These are phyloP conservation scores for Pangasianodon gigas DNA, from an alignment of 2,113 vertebrate genomes.

Conservation along the genomic window DNA sequence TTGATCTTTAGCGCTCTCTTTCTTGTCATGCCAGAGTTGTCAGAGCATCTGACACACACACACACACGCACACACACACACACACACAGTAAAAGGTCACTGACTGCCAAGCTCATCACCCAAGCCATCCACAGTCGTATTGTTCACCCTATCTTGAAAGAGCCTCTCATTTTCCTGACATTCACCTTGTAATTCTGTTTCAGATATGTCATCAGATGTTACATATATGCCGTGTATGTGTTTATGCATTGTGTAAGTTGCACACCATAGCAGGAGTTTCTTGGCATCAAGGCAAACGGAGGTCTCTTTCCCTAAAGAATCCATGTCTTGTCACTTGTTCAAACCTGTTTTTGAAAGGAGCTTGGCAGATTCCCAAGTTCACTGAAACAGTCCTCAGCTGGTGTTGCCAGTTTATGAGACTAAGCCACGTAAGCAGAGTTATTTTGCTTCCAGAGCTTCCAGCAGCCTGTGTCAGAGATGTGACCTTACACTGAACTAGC, in stretches of 20 bases:
- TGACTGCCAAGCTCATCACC: constrained; percentile 48
- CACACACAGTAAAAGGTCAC: constrained; percentile 61
- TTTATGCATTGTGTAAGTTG: constrained; percentile 18
- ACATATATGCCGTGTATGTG: constrained; percentile 1
- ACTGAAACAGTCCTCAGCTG: constrained; percentile 60
- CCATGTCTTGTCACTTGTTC: constrained; percentile 67
- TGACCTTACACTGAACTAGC: constrained; percentile 68
- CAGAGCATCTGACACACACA: constrained; percentile 58
- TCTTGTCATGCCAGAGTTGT: constrained; percentile 63
- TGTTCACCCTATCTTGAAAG: constrained; percentile 55
- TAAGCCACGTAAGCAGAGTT: constrained; percentile 69
- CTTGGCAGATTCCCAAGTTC: constrained; percentile 55
- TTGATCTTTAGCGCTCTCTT: constrained; percentile 60
- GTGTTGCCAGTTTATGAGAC: constrained; percentile 70
- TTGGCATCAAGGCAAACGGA: constrained; percentile 54
- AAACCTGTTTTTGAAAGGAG: constrained; percentile 70
- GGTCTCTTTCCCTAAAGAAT: constrained; percentile 58
- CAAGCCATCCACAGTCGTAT: constrained; percentile 58
- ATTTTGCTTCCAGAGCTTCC: constrained; percentile 64
- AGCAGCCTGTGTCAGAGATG: constrained; percentile 53
- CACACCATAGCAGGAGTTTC: constrained; percentile 46
- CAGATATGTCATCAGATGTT: constrained; percentile 58
- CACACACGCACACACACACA: constrained; percentile 46
- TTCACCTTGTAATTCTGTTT: constrained; percentile 58
- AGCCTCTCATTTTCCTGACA: constrained; percentile 61